phyloP scores from a whole-genome alignment of 53 echinoderm and acorn worm species.

The Luidia sarsii region DNA sequence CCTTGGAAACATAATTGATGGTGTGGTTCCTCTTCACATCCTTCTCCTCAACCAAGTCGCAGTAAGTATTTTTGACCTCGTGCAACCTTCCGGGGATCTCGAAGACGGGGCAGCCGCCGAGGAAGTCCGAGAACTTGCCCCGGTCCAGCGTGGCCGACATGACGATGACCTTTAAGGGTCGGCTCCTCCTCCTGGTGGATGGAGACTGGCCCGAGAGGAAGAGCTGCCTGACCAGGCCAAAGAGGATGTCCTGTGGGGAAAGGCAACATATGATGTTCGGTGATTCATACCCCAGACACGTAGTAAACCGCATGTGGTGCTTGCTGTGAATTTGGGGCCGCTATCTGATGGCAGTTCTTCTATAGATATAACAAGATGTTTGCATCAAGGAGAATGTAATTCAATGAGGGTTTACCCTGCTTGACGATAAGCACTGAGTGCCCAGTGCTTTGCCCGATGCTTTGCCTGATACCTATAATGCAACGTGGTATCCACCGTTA shows the following conservation, averaged over 20 bases:
- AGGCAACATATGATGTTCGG: neutral
- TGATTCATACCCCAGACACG: neutral
- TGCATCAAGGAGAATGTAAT: too few relatives aligned
- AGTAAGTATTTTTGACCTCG: constrained; percentile 89
- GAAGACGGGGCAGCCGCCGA: constrained; percentile 80
- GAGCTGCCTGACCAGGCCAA: constrained; percentile 94
- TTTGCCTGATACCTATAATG: too few relatives aligned
- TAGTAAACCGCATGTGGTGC: too few relatives aligned
- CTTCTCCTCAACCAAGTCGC: constrained; percentile 74
- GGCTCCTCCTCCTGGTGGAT: constrained; percentile 56
- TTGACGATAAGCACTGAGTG: too few relatives aligned
- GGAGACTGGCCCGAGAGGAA: constrained; percentile 60
- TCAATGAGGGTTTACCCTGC: too few relatives aligned
- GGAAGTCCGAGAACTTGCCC: constrained; percentile 87
- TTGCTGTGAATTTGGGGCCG: too few relatives aligned
- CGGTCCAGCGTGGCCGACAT: constrained; percentile 96
- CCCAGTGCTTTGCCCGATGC: too few relatives aligned
- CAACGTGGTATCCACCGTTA: too few relatives aligned
- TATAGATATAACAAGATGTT: too few relatives aligned
- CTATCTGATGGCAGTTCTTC: too few relatives aligned
- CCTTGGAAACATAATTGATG: constrained; percentile 89
- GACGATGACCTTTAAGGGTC: constrained; percentile 80
- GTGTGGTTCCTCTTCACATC: constrained; percentile 78
- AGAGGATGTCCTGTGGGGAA: constrained; percentile 77
- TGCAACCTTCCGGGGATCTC: constrained; percentile 90